A percentile compares a stretch with the other conserved stretches of the same genome.
Evolutionary conservation across 2,797 vertebrate genomes (phyloP).

Genomic region (Catharus ustulatus): DNA sequence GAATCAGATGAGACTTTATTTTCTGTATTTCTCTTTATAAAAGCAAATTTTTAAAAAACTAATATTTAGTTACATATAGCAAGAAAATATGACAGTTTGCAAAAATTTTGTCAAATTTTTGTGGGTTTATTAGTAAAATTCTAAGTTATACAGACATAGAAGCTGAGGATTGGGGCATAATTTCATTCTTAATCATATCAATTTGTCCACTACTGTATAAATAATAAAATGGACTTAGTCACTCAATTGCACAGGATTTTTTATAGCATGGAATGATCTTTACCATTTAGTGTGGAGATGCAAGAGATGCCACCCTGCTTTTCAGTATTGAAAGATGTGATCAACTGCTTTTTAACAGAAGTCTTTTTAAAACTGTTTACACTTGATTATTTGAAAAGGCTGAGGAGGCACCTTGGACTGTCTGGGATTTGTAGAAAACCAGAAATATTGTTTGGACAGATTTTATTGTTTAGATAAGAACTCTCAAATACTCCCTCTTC

Average conservation of each 20-base stretch:
- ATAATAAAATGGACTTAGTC: neutral
- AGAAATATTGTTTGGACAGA: neutral
- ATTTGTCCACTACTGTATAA: neutral
- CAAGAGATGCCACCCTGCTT: neutral
- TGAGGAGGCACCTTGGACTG: neutral
- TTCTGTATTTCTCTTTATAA: neutral
- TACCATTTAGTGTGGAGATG: neutral
- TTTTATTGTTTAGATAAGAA: neutral
- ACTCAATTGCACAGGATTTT: neutral
- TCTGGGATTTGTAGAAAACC: neutral
- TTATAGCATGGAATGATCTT: neutral
- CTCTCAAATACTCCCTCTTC: neutral
- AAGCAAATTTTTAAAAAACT: rapidly evolving
- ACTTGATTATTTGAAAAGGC: neutral
- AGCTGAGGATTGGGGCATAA: neutral
- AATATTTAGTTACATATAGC: neutral
- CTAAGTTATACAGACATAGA: neutral
- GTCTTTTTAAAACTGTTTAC: neutral
- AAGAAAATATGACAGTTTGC: neutral
- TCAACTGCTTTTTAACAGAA: neutral
- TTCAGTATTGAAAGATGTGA: neutral
- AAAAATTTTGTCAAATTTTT: neutral
- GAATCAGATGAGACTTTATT: neutral
- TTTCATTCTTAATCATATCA: neutral
- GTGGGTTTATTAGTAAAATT: neutral